A percentile compares a stretch with the other conserved stretches of the same genome.
These are phyloP conservation scores for Pelosia muscerda DNA, from an alignment of 2,888 invertebrate species.

Conservation along the genomic window DNA sequence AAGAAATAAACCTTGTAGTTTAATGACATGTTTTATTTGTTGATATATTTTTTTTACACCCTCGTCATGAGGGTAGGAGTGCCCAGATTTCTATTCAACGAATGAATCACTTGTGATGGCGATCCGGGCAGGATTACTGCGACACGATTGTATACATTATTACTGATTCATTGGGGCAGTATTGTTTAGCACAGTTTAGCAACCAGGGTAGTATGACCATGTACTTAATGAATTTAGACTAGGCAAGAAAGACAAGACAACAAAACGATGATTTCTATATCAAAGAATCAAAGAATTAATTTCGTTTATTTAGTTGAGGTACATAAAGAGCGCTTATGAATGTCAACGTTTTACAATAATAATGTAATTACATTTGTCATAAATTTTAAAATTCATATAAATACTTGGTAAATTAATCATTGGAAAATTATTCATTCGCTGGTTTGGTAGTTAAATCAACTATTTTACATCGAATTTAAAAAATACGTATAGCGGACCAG, in stretches of 20 bases:
- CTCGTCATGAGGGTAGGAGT: conserved; percentile 54
- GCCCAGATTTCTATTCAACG: conserved; percentile 77
- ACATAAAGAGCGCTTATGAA: no score
- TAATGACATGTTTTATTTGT: neutral
- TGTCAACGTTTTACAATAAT: no score
- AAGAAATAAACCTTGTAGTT: neutral
- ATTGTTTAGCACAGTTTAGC: conserved; percentile 40
- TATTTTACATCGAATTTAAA: no score
- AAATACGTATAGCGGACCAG: no score
- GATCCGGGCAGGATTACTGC: conserved; percentile 65
- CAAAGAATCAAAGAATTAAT: no score
- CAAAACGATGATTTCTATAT: no score
- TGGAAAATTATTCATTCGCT: no score
- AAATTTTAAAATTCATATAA: no score
- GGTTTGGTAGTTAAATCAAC: no score
- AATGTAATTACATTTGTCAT: no score
- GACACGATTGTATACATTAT: conserved; percentile 74
- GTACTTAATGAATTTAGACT: neutral
- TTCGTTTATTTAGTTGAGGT: no score
- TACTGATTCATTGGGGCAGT: conserved; percentile 63
- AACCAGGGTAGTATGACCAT: neutral
- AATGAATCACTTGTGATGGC: conserved; percentile 57
- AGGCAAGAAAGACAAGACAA: neutral
- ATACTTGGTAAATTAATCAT: no score
- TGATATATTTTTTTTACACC: conserved; percentile 26